Percentiles rank a stretch among this genome's conserved stretches.
phyloP scores from a whole-genome alignment of 2,113 vertebrate species.

The Macquaria ambigua region DNA sequence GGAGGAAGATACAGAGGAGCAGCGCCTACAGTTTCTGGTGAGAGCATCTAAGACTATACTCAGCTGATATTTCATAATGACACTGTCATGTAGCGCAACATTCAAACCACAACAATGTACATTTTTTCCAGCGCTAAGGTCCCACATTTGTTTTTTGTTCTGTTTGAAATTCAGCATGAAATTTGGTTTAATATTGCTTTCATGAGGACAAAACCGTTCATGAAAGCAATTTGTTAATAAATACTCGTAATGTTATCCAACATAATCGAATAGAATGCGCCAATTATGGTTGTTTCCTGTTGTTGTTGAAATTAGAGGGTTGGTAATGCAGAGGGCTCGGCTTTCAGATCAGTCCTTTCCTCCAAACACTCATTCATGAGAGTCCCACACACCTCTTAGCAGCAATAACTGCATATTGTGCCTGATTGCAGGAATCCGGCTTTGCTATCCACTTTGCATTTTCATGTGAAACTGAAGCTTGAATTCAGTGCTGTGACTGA shows the following conservation, averaged over 20 bases:
- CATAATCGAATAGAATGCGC: neutral
- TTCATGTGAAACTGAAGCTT: conserved; percentile 32
- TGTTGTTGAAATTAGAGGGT: neutral
- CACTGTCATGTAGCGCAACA: neutral
- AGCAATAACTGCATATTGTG: neutral
- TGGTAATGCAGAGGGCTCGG: neutral
- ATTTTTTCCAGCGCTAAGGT: neutral
- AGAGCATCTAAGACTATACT: conserved; percentile 12
- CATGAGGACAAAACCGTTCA: neutral
- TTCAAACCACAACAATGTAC: neutral
- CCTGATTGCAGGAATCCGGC: neutral
- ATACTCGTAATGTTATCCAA: neutral
- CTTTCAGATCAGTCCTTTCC: neutral
- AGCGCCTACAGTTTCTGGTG: conserved; percentile 83
- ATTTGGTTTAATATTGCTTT: neutral
- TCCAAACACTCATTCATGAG: neutral
- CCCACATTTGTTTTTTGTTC: neutral
- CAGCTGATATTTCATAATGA: neutral
- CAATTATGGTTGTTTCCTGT: neutral
- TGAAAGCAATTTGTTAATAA: neutral
- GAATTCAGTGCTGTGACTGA: conserved; percentile 41
- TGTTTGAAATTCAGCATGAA: neutral
- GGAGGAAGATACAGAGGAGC: conserved; percentile 76
- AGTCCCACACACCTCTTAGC: neutral
- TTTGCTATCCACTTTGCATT: conserved; percentile 20